Percentiles rank a stretch among this genome's conserved stretches.
phyloP scores from a whole-genome alignment of 2,797 vertebrate species.

The Chloroceryle inda region DNA sequence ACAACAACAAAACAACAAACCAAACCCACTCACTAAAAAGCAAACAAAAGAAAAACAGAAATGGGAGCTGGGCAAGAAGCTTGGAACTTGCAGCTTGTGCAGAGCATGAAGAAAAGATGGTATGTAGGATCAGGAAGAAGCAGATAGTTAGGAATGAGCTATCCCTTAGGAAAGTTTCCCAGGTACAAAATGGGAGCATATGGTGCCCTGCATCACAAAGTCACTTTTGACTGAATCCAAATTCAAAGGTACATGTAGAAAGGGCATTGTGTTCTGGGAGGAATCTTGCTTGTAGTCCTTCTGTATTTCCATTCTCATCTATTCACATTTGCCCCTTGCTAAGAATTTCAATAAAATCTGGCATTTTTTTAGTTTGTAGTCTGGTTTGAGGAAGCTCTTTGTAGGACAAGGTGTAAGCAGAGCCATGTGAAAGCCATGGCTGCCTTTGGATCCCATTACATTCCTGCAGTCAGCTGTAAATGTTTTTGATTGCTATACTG shows the following conservation, averaged over 20 bases:
- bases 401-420: neutral
- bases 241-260: neutral
- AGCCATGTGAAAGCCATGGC: neutral
- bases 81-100: neutral
- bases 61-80: neutral
- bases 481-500: neutral
- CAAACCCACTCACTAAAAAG: neutral
- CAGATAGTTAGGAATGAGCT: neutral
- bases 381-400: neutral
- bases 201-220: neutral
- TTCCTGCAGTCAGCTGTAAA: slow-evolving; percentile 48
- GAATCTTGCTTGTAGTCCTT: slow-evolving; percentile 1
- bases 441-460: neutral
- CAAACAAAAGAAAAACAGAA: neutral
- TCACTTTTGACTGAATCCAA: neutral
- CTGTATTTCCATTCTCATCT: neutral
- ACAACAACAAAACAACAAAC: neutral
- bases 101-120: neutral
- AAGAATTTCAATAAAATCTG: neutral
- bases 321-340: neutral
- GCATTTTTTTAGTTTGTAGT: neutral
- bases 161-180: neutral
- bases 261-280: neutral
- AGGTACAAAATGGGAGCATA: neutral
- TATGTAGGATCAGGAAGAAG: neutral